Percentiles rank a stretch among this genome's conserved stretches.
These are phyloP conservation scores for Clupea harengus DNA, from an alignment of 2,113 vertebrate species.

Conservation along the genomic window DNA sequence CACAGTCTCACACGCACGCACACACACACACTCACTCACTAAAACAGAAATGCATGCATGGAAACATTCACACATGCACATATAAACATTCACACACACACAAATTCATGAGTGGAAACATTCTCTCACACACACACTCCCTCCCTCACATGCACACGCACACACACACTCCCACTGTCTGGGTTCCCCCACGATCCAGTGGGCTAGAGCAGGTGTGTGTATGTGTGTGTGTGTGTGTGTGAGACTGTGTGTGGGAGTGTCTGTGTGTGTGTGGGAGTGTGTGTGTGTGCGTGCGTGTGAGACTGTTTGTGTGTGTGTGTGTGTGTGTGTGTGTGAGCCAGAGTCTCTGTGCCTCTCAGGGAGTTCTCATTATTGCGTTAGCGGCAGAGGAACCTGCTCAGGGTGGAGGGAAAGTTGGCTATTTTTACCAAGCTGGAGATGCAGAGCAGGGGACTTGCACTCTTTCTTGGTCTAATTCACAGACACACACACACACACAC, in stretches of 20 bases:
- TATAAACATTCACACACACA: background rate
- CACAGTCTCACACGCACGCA: background rate
- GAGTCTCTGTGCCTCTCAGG: background rate
- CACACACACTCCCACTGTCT: background rate
- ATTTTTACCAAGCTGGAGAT: conserved; percentile 13
- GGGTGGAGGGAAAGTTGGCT: background rate
- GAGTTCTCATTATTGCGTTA: background rate
- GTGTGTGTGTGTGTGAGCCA: too few species aligned
- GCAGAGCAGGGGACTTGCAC: background rate
- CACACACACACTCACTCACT: background rate
- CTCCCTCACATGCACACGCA: background rate
- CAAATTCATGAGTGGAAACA: too few species aligned
- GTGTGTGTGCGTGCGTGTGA: background rate
- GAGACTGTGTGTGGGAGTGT: background rate
- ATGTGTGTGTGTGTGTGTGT: background rate
- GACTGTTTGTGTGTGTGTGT: too few species aligned
- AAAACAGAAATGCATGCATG: too few species aligned
- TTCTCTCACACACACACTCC: background rate
- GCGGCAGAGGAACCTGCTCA: background rate
- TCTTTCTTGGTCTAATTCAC: background rate
- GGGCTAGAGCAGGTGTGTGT: background rate
- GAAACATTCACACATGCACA: background rate
- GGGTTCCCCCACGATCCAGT: background rate
- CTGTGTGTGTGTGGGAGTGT: background rate
- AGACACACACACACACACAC: background rate